Evolutionary conservation across 2,888 invertebrate genomes (phyloP), one percentile per base, ranked within the genome.

Genomic region (Drosophila prostipennis): DNA sequence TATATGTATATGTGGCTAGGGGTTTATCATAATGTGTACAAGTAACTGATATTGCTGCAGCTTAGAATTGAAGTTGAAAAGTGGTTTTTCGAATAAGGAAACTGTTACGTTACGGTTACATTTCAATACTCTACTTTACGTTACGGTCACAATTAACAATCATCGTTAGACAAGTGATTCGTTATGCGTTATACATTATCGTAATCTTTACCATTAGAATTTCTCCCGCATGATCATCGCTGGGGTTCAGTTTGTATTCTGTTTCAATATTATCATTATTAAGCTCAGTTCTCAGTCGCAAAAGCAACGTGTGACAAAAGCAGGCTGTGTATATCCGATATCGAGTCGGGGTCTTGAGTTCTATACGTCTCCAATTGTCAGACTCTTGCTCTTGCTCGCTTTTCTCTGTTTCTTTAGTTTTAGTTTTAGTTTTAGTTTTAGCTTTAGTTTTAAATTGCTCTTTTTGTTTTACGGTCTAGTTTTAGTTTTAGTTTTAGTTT

Each of bases 261-360:
- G 8, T 26, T 45, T 46, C 19, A 11, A 32, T 14, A 42, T 43
- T 10, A 23, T 36, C 13, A 14, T 11, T 40, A 13, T 5, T 63
- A 63, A 63, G 61, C 61, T 63, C 61, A 64, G 61, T 63, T 63
- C 48, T 64, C 61, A 48, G 61, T 48, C 53, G 39, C 69, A 53
- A 40, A 48, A 68, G 45, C 42, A 40, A 48, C 37, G 48, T 36
- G 29, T 63, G 48, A 64, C 42, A 49, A 48, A 34, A 19, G 34
- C 48, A 46, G 32, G 11, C 6, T 34, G 13, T 34, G 16, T 46
- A 32, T 16, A 46, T 32, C 34, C 48, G 16, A 34, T 34, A 16
- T 19, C 6, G 46, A 32, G 29, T 46, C 46, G 14, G 46, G 32
- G 14, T 46, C 29, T 46, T 11, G 29, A 16, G 29, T 46, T 29